Base-by-base conservation (phyloP, 2,888 invertebrate species). In the Pammene fasciana region DNA sequence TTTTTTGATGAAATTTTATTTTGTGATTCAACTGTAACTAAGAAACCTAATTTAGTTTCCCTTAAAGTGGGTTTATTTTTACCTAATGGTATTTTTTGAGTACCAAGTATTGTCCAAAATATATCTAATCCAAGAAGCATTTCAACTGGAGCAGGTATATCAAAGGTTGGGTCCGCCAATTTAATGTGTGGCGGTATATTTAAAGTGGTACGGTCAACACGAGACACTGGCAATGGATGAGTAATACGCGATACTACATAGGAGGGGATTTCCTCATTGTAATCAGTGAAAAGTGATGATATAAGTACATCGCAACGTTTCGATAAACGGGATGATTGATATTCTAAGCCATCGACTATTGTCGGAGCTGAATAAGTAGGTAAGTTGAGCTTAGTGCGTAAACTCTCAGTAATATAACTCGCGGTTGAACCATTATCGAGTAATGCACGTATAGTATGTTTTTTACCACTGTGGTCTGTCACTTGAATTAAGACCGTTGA, bases 151-250 rank as follows among this genome's bases (percentile, higher is more conserved):
- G 61, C 36, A 5, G 73, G 66, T 7, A 41, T 16, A 45, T 50
- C 48, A 46, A 67, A 73, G 5, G 61, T 62, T 0, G 73, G 71
- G 50, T 73, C 73, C 5, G 73, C 73, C 5, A 73, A 60, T 13
- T 36, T 55, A 48, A 73, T 67, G 43, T 71, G 5, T n/a, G 60
- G 7, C 1, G 71, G 71, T 26, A 73, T 65, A 13, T 66, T 64
- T 18, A 72, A 59, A 26, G 45, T 5, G 0, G 6, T 11, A 16
- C 13, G 45, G 26, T 67, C 50, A 14, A 72, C 36, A 8, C 38
- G 50, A 9, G 16, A 16, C 2, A 41, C 50, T 16, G 72, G 72
- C 18, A 72, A 36, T n/a, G n/a, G 34, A 34, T 72, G 67, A 36
- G 72, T 70, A 0, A 72, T 65, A 10, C 52, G 67, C 36, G 67